A percentile compares a stretch with the other conserved stretches of the same genome.
phyloP scores from a whole-genome alignment of 2,888 invertebrate species.

The Cephus rjabovi region DNA sequence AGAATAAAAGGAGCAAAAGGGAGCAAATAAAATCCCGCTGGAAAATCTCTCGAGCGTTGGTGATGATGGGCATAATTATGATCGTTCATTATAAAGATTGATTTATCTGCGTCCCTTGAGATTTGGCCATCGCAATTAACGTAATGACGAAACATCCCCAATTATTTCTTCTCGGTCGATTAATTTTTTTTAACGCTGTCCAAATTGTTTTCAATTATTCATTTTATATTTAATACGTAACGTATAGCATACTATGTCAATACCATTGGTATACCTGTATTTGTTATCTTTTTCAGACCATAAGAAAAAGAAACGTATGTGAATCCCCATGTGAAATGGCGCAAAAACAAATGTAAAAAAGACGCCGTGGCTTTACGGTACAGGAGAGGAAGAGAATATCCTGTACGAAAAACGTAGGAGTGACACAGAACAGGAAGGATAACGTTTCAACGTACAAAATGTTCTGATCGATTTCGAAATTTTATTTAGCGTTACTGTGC shows the following conservation, averaged over 20 bases:
- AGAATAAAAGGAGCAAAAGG: slow-evolving; percentile 9
- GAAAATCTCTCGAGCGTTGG: slow-evolving; percentile 13
- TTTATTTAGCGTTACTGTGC: background rate
- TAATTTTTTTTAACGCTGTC: background rate
- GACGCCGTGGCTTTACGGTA: background rate
- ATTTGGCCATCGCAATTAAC: background rate
- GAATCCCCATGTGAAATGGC: background rate
- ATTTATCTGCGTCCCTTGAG: background rate
- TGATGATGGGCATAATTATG: background rate
- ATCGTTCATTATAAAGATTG: background rate
- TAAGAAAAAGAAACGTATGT: background rate
- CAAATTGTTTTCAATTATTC: background rate
- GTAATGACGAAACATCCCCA: background rate
- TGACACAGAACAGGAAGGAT: background rate
- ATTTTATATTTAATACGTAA: background rate
- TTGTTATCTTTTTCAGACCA: background rate
- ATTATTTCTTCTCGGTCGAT: background rate
- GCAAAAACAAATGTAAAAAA: background rate
- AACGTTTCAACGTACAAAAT: background rate
- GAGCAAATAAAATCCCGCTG: slow-evolving; percentile 6
- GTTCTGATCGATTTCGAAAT: background rate
- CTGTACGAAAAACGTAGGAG: background rate
- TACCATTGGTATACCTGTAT: background rate
- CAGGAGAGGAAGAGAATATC: background rate
- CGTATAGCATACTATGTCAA: background rate